Evolutionary conservation across 37 sponge, comb jelly and placozoan species (phyloP).

Genomic region (Axinella damicornis): DNA sequence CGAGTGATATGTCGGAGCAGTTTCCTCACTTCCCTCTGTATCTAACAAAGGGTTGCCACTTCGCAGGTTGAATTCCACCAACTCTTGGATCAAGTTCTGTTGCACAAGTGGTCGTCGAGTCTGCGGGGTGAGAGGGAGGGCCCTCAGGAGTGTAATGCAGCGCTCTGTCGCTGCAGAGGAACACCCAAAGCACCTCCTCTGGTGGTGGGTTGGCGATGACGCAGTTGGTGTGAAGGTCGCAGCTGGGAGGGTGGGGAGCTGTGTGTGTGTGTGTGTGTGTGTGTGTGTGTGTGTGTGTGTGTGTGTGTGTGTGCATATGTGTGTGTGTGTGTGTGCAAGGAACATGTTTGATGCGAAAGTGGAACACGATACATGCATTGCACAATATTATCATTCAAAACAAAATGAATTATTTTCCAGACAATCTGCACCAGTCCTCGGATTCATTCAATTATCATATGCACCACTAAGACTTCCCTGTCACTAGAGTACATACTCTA

Average conservation of each 20-base stretch:
- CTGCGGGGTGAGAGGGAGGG: conserved; percentile 62
- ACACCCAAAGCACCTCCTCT: conserved; percentile 84
- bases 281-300: too few relatives aligned
- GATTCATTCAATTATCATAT: too few relatives aligned
- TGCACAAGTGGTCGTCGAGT: conserved; percentile 56
- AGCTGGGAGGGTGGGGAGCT: conserved; percentile 3
- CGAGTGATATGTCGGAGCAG: conserved; percentile 83
- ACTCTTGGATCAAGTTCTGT: conserved; percentile 73
- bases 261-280: too few relatives aligned
- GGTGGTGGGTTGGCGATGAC: not conserved
- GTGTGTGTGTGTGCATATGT: too few relatives aligned
- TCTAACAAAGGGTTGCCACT: conserved; percentile 45
- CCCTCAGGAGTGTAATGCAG: conserved; percentile 86
- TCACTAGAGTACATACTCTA: too few relatives aligned
- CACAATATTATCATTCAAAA: too few relatives aligned
- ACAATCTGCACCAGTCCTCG: too few relatives aligned
- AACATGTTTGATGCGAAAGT: too few relatives aligned
- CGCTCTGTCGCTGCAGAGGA: conserved; percentile 82
- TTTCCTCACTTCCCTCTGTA: conserved; percentile 59
- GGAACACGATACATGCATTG: too few relatives aligned
- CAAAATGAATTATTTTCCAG: too few relatives aligned
- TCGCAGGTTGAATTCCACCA: conserved; percentile 79
- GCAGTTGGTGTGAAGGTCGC: not conserved
- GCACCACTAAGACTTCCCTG: too few relatives aligned
- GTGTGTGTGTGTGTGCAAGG: too few relatives aligned